Evolutionary conservation across 2,888 invertebrate species (phyloP).

Genomic region (Abscondita cerata): DNA sequence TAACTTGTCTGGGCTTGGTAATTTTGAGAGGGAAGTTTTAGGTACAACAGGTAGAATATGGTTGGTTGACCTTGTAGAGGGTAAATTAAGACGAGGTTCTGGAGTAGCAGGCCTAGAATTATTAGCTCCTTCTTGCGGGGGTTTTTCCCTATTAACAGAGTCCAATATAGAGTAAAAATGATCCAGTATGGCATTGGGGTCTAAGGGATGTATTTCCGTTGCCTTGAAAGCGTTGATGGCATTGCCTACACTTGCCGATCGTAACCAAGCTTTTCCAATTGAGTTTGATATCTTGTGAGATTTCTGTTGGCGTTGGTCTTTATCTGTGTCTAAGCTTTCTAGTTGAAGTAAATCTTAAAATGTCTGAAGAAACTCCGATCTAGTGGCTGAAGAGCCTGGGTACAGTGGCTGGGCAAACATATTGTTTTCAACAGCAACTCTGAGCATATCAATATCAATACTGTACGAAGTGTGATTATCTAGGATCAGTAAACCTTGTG

Average conservation of each 20-base stretch:
- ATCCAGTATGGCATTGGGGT: slow-evolving; percentile 28
- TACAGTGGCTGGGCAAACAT: slow-evolving; percentile 39
- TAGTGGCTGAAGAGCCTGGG: slow-evolving; percentile 40
- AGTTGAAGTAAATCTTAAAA: slow-evolving; percentile 14
- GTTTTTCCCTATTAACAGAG: too few relatives aligned
- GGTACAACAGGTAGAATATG: not conserved
- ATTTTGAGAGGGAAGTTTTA: not conserved
- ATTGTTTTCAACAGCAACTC: slow-evolving; percentile 42
- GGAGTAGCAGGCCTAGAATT: not conserved
- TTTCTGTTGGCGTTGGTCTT: slow-evolving; percentile 18
- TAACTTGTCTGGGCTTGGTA: not conserved
- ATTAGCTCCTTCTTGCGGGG: too few relatives aligned
- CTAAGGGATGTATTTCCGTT: slow-evolving; percentile 22
- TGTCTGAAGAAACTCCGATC: slow-evolving; percentile 28
- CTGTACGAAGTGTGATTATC: slow-evolving; percentile 46
- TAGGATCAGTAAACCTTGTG: slow-evolving; percentile 35
- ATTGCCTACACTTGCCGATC: slow-evolving; percentile 24
- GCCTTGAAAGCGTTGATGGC: slow-evolving; percentile 29
- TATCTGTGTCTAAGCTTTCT: slow-evolving; percentile 23
- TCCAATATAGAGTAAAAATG: slow-evolving; percentile 15
- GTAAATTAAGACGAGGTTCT: not conserved
- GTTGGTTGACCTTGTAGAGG: not conserved
- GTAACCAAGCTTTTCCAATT: slow-evolving; percentile 26
- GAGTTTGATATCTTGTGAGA: slow-evolving; percentile 23
- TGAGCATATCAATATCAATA: slow-evolving; percentile 36